These are phyloP conservation scores for Leptobrachium ailaonicum DNA, from an alignment of 2,113 vertebrate species.

Conservation along the genomic window DNA sequence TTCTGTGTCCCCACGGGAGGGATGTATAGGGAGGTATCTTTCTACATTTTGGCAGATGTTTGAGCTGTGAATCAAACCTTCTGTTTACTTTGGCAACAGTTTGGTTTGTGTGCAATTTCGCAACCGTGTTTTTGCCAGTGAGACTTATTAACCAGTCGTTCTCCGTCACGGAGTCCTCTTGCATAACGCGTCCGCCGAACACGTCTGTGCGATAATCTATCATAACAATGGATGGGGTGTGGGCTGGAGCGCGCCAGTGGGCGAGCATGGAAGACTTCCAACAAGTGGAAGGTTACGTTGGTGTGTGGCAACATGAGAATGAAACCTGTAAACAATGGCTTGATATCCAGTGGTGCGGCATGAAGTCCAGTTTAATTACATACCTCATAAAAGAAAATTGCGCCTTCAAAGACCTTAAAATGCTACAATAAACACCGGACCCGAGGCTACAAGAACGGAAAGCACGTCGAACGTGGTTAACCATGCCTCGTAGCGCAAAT, in stretches of 20 bases:
- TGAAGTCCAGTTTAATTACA: not conserved
- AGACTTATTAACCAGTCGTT: not conserved
- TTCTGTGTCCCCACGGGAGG: not conserved
- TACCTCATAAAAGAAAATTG: too few species aligned
- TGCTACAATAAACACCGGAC: too few species aligned
- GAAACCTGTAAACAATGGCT: not conserved
- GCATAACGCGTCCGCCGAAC: not conserved
- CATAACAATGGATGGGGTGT: too few species aligned
- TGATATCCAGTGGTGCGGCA: not conserved
- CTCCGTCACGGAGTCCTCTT: not conserved
- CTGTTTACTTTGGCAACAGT: not conserved
- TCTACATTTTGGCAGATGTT: not conserved
- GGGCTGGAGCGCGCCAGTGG: not conserved
- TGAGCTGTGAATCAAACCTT: not conserved
- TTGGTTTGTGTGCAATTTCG: not conserved
- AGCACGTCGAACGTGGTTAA: too few species aligned
- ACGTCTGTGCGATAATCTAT: too few species aligned
- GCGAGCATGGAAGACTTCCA: conserved; percentile 6
- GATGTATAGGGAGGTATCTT: not conserved
- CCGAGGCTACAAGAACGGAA: too few species aligned
- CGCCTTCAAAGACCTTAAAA: too few species aligned
- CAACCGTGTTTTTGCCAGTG: not conserved
- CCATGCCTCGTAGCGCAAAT: too few species aligned
- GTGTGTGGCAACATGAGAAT: not conserved
- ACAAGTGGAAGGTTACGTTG: not conserved